These are phyloP conservation scores for Ceratina japonica DNA, from an alignment of 1,140 invertebrate species.

Conservation along the genomic window DNA sequence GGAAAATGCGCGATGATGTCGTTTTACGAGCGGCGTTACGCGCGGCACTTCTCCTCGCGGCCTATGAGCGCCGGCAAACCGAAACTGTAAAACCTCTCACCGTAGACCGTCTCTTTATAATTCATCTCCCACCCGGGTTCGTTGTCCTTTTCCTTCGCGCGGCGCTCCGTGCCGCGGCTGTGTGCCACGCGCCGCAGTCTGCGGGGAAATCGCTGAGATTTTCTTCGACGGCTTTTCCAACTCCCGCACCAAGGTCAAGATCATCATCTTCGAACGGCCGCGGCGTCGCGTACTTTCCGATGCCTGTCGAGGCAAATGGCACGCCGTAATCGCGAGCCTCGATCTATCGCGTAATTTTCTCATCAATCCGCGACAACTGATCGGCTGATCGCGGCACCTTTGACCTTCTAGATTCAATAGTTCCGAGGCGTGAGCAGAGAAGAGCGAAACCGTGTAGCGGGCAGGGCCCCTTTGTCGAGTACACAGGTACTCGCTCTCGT, in stretches of 20 bases:
- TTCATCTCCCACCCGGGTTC: slow-evolving; percentile 73
- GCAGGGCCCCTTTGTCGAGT: not conserved
- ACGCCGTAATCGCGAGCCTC: not conserved
- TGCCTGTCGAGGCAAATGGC: not conserved
- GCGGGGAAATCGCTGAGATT: not conserved
- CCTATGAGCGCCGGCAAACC: slow-evolving; percentile 28
- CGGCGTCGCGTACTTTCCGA: slow-evolving; percentile 28
- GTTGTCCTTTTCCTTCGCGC: slow-evolving; percentile 28
- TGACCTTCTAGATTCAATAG: no score
- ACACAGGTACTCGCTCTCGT: no score
- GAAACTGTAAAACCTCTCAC: slow-evolving; percentile 76
- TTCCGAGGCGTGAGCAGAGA: no score
- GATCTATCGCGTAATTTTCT: no score
- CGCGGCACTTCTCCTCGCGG: slow-evolving; percentile 16
- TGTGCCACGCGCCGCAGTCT: not conserved
- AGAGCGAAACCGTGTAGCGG: not conserved
- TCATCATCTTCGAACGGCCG: not conserved
- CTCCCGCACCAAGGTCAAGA: slow-evolving; percentile 11
- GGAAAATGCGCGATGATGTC: not conserved
- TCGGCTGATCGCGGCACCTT: not conserved
- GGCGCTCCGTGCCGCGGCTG: no score
- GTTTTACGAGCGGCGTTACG: slow-evolving; percentile 22
- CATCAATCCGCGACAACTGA: no score
- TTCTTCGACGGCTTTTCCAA: not conserved
- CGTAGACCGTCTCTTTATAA: slow-evolving; percentile 73